Base-by-base conservation (phyloP, 2,888 invertebrate genomes). In the Xanthia icteritia region DNA sequence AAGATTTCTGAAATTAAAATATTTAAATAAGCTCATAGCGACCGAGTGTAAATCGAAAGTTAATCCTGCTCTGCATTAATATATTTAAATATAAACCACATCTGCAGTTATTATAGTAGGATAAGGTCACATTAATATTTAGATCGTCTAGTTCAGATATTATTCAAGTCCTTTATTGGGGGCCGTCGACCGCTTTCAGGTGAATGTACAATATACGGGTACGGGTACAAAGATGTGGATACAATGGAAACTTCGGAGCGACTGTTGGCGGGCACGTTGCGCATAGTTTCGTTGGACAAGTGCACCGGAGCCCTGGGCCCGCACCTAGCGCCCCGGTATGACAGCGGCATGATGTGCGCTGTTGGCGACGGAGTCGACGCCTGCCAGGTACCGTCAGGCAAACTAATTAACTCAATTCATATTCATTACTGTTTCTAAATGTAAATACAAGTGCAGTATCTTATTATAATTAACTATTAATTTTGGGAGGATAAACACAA, bases 261-360 rank as follows among this genome's bases (percentile, higher is more conserved):
- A 31, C 89, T 97, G 65, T 65, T 90, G 64, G 92, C 91, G 2
- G 96, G 94, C 3, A 89, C 85, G 15, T 87, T 96, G 74, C 87
- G 83, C 74, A 91, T 96, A 54, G 89, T 96, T 58, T 95, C 97
- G 2, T 83, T 95, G 76, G 95, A 95, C 83, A 88, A 94, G n/a
- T 97, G 97, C 85, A 89, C 87, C 4, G 73, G 82, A 13, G 84
- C 84, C 20, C 88, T 97, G 70, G 96, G 96, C 2, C 88, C 89
- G 27, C 90, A 90, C 70, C 88, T 94, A 63, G 94, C 96, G 27
- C 97, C 97, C 0, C 79, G 79, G 39, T 82, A 90, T 54, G 91
- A 93, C 65, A 87, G 90, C 73, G 97, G 97, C 17, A 95, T 96
- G 96, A 81, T 97, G 78, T 97, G 97, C 85, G 97, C 97, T 31